phyloP scores from a whole-genome alignment of 2,888 invertebrate species.

The Drosophila ezoana region DNA sequence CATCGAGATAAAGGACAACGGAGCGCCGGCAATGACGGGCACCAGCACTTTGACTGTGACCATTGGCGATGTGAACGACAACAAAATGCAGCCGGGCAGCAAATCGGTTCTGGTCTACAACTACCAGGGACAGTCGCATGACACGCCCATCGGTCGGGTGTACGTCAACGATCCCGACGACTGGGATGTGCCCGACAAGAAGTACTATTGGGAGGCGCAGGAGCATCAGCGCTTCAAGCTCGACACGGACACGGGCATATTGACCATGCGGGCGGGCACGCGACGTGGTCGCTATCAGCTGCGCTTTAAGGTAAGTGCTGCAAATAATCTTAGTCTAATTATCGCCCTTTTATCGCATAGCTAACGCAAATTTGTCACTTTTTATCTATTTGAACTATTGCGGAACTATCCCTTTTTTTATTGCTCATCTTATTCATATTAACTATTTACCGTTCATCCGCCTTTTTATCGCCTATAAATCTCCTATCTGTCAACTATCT shows the following conservation, averaged over 20 bases:
- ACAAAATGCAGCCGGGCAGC: constrained; percentile 98
- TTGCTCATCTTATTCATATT: background rate
- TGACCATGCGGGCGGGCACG: constrained; percentile 96
- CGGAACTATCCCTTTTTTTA: background rate
- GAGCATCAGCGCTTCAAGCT: constrained; percentile 95
- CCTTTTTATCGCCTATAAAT: background rate
- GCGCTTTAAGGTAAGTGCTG: constrained; percentile 87
- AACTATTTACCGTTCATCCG: background rate
- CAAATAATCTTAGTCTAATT: too few relatives aligned
- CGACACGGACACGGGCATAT: constrained; percentile 96
- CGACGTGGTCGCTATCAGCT: constrained; percentile 93
- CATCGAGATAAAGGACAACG: constrained; percentile 98
- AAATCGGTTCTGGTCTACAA: constrained; percentile 99
- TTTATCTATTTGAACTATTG: background rate
- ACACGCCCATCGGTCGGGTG: constrained; percentile 96
- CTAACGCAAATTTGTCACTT: too few relatives aligned
- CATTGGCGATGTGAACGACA: constrained; percentile 98
- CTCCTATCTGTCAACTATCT: background rate
- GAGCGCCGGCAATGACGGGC: constrained; percentile 96
- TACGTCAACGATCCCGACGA: constrained; percentile 99
- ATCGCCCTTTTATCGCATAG: background rate
- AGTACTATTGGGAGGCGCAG: constrained; percentile 95
- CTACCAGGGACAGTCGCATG: constrained; percentile 95
- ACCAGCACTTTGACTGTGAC: constrained; percentile 97
- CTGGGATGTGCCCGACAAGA: constrained; percentile 99